Base-by-base conservation (phyloP, 2,113 vertebrate species). In the Ia io region DNA sequence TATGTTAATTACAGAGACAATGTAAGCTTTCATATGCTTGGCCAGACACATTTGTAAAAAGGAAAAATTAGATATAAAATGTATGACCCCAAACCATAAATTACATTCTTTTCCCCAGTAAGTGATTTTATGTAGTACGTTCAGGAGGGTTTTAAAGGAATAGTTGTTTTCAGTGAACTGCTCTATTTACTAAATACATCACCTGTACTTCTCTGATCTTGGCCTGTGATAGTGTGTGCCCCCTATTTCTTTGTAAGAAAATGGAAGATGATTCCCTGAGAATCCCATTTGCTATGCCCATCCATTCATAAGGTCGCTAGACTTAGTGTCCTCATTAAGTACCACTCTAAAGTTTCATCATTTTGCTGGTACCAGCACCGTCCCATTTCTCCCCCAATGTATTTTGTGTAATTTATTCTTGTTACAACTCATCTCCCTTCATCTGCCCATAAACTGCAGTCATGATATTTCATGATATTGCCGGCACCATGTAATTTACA, bases 391-490 rank as follows among this genome's bases (percentile, higher is more conserved):
- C 88, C 90, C 92, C 91, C 87, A 74, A 80, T 47, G 84, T 28
- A 23, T 87, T 96, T 92, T 59, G n/a, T 95, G 82, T 88, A 95
- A 95, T 32, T 94, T 91, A 95, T 96, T 97, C 83, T 97, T 97
- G n/a, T 97, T 97, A 37, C 86, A 97, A 97, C 97, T 92, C 96
- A 97, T 98, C 95, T 91, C 69, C 84, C 90, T 93, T 96, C 97
- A 96, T 98, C 95, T 96, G 95, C 93, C 89, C 90, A 93, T 95
- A 97, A 97, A 97, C 93, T 89, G 71, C 88, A 95, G 96, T 95
- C 83, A 94, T 96, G 96, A 97, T 97, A 97, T 97, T 97, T 98
- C 96, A 97, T 95, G 97, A 97, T 97, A 96, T 97, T 95, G 86
- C 69, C n/a, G 56, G 90, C 77, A 98, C 97, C 93, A 80, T 97